phyloP scores from a whole-genome alignment of 2,113 vertebrate species.

The Oriolus oriolus region DNA sequence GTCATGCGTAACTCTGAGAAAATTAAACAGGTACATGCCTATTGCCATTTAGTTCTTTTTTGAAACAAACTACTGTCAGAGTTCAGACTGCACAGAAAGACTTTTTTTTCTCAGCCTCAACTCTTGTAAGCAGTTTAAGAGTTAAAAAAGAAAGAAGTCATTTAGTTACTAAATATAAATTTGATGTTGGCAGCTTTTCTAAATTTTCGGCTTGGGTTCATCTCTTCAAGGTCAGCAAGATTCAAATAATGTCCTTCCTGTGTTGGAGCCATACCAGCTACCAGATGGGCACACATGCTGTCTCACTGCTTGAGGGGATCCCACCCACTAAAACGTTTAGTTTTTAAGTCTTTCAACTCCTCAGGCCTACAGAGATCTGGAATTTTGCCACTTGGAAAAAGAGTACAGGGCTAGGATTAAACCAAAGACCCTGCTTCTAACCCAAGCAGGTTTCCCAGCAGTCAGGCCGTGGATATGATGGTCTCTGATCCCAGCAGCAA shows the following conservation, averaged over 20 bases:
- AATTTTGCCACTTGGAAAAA: background rate
- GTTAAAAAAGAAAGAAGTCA: background rate
- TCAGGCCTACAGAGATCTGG: background rate
- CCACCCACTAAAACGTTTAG: background rate
- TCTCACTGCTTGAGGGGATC: background rate
- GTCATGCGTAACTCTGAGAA: background rate
- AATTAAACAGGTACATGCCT: background rate
- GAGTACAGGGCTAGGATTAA: background rate
- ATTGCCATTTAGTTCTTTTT: background rate
- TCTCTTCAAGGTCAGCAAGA: background rate
- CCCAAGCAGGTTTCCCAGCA: rapidly evolving
- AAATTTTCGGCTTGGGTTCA: background rate
- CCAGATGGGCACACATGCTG: background rate
- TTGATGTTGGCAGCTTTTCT: background rate
- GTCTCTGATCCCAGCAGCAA: background rate
- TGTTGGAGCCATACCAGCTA: background rate
- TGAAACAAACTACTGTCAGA: background rate
- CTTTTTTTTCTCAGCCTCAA: background rate
- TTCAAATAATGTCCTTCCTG: background rate
- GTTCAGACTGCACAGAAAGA: background rate
- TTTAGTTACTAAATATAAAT: background rate
- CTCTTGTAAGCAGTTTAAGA: background rate
- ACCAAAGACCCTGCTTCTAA: background rate
- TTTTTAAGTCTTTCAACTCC: background rate
- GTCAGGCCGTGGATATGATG: background rate